phyloP scores from a whole-genome alignment of 2,888 invertebrate species.

The Sipunculus nudus region DNA sequence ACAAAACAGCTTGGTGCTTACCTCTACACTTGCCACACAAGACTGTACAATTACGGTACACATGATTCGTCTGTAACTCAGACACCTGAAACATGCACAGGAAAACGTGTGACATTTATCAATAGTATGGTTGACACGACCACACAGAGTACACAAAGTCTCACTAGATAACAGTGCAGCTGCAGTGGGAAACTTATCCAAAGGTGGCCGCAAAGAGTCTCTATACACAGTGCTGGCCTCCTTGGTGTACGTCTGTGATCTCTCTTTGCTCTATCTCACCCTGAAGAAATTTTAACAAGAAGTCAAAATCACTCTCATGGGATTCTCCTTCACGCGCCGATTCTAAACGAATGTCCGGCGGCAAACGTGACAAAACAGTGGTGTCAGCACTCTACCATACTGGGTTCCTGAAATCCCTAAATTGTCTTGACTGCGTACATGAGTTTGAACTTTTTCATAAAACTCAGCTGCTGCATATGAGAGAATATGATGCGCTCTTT shows the following conservation, averaged over 20 bases:
- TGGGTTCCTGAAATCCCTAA: background rate
- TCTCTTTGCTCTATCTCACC: background rate
- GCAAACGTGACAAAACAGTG: background rate
- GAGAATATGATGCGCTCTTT: background rate
- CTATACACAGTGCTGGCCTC: background rate
- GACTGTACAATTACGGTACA: background rate
- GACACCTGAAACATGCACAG: background rate
- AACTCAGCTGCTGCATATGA: background rate
- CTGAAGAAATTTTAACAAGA: background rate
- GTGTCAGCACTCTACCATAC: background rate
- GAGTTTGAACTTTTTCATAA: background rate
- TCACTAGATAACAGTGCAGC: background rate
- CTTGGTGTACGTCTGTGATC: background rate
- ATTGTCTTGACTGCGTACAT: background rate
- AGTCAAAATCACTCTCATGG: background rate
- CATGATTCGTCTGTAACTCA: background rate
- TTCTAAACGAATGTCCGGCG: background rate
- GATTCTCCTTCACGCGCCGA: background rate
- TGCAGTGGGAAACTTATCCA: background rate
- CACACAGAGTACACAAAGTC: background rate
- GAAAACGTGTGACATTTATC: background rate
- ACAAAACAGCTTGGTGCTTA: background rate
- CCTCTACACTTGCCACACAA: background rate
- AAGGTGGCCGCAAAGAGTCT: background rate
- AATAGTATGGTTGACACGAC: background rate